phyloP scores from a whole-genome alignment of 2,888 invertebrate genomes.

The Mystacides longicornis region DNA sequence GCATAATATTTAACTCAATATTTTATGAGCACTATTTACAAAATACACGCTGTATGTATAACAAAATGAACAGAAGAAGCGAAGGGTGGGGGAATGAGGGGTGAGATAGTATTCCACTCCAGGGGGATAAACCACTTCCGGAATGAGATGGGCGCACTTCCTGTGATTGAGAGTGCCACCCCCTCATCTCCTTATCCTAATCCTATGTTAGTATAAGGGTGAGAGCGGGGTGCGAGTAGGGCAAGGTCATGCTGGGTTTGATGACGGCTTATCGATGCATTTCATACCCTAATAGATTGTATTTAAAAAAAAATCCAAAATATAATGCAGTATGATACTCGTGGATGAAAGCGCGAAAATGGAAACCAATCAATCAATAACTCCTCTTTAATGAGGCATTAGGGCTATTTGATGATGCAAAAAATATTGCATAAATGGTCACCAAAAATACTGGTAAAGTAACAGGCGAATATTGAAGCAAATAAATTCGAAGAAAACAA shows the following conservation, averaged over 20 bases:
- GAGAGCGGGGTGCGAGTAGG: constrained; percentile 13
- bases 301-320: neutral
- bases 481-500: no score
- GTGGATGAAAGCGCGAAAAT: no score
- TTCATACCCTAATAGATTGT: neutral
- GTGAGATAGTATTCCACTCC: constrained; percentile 4
- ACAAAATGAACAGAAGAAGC: constrained; percentile 3
- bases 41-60: constrained; percentile 7
- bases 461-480: no score
- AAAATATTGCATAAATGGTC: no score
- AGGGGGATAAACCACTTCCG: constrained; percentile 47
- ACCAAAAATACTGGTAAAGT: no score
- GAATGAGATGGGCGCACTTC: constrained; percentile 52
- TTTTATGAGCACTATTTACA: constrained; percentile 20
- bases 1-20: constrained; percentile 19
- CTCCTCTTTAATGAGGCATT: no score
- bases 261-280: constrained; percentile 9
- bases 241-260: constrained; percentile 22
- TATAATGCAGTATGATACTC: no score
- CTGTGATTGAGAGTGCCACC: constrained; percentile 47
- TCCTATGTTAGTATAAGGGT: neutral
- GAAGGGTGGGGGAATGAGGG: constrained; percentile 4
- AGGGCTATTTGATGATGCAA: no score
- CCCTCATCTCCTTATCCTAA: neutral
- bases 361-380: no score